Percentiles rank a stretch among this genome's conserved stretches.
phyloP scores from a whole-genome alignment of 1,140 invertebrate species.

The Drosophila asahinai region DNA sequence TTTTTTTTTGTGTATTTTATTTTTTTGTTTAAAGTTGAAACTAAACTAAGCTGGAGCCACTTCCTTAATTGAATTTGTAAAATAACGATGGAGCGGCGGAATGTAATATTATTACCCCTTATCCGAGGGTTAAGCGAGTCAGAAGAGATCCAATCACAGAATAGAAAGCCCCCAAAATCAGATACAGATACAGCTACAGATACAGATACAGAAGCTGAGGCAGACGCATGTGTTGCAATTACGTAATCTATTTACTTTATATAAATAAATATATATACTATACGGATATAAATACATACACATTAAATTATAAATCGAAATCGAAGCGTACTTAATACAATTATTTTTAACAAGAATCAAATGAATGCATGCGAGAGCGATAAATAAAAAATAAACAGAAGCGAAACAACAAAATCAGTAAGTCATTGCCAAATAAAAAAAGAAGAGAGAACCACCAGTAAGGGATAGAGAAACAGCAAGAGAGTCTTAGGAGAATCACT shows the following conservation, averaged over 20 bases:
- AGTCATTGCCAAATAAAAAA: constrained; percentile 71
- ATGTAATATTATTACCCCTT: constrained; percentile 38
- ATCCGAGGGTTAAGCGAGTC: constrained; percentile 47
- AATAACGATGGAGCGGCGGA: constrained; percentile 25
- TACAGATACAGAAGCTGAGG: constrained; percentile 7
- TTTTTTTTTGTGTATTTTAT: constrained; percentile 2
- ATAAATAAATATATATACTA: constrained; percentile 67
- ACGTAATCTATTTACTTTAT: constrained; percentile 83
- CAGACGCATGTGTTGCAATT: constrained; percentile 71
- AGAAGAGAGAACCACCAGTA: constrained; percentile 4
- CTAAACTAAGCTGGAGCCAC: constrained; percentile 33
- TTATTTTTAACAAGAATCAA: constrained; percentile 60
- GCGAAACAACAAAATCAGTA: constrained; percentile 74
- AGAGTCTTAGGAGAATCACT: constrained; percentile 25
- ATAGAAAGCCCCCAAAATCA: not conserved
- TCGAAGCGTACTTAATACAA: constrained; percentile 60
- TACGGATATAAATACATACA: constrained; percentile 72
- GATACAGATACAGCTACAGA: not conserved
- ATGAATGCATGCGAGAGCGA: constrained; percentile 10
- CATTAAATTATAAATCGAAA: constrained; percentile 63
- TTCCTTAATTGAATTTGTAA: constrained; percentile 70
- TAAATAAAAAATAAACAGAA: constrained; percentile 17
- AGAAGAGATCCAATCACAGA: constrained; percentile 22
- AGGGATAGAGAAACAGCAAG: constrained; percentile 5
- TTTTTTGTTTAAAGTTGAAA: constrained; percentile 2